Conservation (phyloP, 1,140 invertebrate genomes). For the Dreissena polymorpha region DNA sequence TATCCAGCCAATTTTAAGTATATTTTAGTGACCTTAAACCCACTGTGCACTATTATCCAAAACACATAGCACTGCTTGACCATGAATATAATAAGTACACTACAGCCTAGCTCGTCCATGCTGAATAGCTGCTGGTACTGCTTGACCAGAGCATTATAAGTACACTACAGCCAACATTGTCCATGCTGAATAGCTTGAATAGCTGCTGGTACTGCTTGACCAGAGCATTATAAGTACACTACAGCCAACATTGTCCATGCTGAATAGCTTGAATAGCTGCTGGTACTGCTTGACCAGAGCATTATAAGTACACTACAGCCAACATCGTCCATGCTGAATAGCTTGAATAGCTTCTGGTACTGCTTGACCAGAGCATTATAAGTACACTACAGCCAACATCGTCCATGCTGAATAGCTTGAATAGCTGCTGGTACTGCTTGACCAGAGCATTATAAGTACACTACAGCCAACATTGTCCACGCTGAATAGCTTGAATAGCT, state of each 20-base stretch:
- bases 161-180: constrained; percentile 82
- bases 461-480: no score
- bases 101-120: constrained; percentile 85
- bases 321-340: constrained; percentile 89
- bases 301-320: no score
- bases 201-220: constrained; percentile 91
- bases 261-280: constrained; percentile 88
- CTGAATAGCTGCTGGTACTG: constrained; percentile 90
- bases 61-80: no score
- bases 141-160: constrained; percentile 96
- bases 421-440: constrained; percentile 90
- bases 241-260: constrained; percentile 85
- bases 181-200: constrained; percentile 90
- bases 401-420: constrained; percentile 89
- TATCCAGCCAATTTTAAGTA: no score
- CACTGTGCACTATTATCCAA: no score
- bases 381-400: no score
- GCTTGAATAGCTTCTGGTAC: constrained; percentile 89
- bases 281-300: constrained; percentile 94
- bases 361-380: constrained; percentile 97
- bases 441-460: constrained; percentile 99
- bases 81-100: no score
- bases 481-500: no score
- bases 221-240: constrained; percentile 93
- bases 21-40: no score